Percentiles rank a stretch among this genome's conserved stretches.
Conservation (phyloP, 2,113 vertebrate species). For the Pterocles orientalis region DNA sequence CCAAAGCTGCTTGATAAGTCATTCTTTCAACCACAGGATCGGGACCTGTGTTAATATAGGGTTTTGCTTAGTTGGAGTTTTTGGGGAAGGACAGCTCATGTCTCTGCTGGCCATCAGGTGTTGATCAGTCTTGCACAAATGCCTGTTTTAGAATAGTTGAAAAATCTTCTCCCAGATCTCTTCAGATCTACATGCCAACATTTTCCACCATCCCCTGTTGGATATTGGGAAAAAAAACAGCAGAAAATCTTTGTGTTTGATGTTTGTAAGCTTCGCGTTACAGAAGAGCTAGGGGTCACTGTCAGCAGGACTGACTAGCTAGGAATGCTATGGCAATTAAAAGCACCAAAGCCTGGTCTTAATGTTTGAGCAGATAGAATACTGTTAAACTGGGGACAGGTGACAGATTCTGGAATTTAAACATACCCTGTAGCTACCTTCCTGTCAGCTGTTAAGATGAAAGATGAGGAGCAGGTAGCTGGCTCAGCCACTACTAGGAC, state of each 20-base stretch:
- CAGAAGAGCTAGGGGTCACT: not conserved
- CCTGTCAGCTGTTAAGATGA: not conserved
- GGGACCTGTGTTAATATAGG: not conserved
- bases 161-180: not conserved
- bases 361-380: not conserved
- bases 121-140: not conserved
- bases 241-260: not conserved
- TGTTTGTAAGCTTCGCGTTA: not conserved
- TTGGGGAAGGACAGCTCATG: not conserved
- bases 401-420: not conserved
- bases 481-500: not conserved
- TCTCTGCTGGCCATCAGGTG: not conserved
- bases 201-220: not conserved
- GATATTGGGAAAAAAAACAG: not conserved
- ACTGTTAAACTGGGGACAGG: not conserved
- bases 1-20: not conserved
- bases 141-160: not conserved
- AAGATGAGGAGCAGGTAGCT: not conserved
- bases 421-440: not conserved
- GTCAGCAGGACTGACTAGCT: not conserved
- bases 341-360: not conserved
- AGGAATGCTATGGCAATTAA: not conserved
- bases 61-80: not conserved
- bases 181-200: not conserved
- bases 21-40: not conserved